Percentiles rank a stretch among this genome's conserved stretches.
phyloP scores from a whole-genome alignment of 2,888 invertebrate genomes.

The Lordiphosa andalusiaca region DNA sequence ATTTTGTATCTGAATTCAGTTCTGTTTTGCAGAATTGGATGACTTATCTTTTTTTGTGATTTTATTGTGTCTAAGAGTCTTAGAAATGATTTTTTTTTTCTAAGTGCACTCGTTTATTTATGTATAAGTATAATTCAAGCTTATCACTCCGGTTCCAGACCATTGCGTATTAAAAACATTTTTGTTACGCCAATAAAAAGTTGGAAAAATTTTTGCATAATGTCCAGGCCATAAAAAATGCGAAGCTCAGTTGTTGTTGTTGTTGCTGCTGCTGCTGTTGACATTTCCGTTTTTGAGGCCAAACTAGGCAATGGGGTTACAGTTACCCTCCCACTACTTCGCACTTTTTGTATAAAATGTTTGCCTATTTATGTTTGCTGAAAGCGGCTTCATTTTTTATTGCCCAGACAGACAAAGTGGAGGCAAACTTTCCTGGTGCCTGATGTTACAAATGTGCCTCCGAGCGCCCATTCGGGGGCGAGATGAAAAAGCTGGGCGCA shows the following conservation, averaged over 20 bases:
- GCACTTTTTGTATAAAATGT: conserved; percentile 59
- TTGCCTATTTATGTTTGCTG: conserved; percentile 53
- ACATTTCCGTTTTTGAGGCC: conserved; percentile 46
- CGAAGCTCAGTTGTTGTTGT: conserved; percentile 30
- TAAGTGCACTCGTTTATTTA: neutral
- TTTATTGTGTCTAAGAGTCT: too few relatives aligned
- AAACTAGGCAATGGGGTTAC: conserved; percentile 69
- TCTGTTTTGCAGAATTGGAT: too few relatives aligned
- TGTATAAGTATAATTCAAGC: conserved; percentile 51
- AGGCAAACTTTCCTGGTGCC: conserved; percentile 25
- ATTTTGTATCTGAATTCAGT: too few relatives aligned
- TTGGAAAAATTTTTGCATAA: conserved; percentile 65
- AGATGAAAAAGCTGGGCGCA: conserved; percentile 48
- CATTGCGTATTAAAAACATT: conserved; percentile 75
- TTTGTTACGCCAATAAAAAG: conserved; percentile 72
- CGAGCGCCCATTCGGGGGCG: conserved; percentile 46
- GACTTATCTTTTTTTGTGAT: too few relatives aligned
- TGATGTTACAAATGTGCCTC: conserved; percentile 53
- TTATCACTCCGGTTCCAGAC: conserved; percentile 73
- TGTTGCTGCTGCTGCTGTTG: conserved; percentile 46
- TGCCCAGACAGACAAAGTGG: conserved; percentile 33
- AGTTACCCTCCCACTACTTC: conserved; percentile 21
- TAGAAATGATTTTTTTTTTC: too few relatives aligned
- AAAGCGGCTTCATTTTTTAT: conserved; percentile 52
- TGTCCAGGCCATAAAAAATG: conserved; percentile 53